Evolutionary conservation across 2,113 vertebrate genomes (phyloP).

Genomic region (Colius striatus): DNA sequence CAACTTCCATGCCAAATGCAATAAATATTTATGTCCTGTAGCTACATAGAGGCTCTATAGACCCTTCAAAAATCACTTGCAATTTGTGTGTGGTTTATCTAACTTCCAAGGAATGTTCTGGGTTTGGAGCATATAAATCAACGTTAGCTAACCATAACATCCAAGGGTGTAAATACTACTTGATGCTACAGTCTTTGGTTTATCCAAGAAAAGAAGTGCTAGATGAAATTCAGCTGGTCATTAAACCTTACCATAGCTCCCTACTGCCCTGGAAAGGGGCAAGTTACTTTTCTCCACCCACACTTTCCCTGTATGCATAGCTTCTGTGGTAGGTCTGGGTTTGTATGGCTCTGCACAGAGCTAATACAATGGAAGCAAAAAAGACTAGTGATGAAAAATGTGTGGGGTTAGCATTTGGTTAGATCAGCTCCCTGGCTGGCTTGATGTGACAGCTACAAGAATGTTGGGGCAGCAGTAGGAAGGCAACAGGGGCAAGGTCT

Average conservation of each 20-base stretch:
- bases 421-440: neutral
- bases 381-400: accelerated
- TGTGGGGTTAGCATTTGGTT: accelerated
- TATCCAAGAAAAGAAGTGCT: neutral
- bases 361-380: neutral
- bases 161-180: neutral
- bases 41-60: neutral
- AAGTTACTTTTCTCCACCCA: neutral
- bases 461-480: neutral
- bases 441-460: neutral
- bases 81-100: slow-evolving; percentile 43
- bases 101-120: slow-evolving; percentile 42
- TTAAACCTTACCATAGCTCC: neutral
- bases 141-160: neutral
- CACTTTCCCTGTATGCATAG: accelerated
- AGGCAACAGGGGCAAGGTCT: no score
- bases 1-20: slow-evolving; percentile 32
- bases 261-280: neutral
- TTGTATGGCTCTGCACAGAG: neutral
- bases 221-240: neutral
- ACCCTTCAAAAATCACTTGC: slow-evolving; percentile 25
- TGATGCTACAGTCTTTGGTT: neutral
- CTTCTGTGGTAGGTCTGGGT: neutral
- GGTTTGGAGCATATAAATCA: slow-evolving; percentile 26
- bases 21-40: slow-evolving; percentile 49